Evolutionary conservation across 2,113 vertebrate genomes (phyloP).

Genomic region (Oryzias woworae): DNA sequence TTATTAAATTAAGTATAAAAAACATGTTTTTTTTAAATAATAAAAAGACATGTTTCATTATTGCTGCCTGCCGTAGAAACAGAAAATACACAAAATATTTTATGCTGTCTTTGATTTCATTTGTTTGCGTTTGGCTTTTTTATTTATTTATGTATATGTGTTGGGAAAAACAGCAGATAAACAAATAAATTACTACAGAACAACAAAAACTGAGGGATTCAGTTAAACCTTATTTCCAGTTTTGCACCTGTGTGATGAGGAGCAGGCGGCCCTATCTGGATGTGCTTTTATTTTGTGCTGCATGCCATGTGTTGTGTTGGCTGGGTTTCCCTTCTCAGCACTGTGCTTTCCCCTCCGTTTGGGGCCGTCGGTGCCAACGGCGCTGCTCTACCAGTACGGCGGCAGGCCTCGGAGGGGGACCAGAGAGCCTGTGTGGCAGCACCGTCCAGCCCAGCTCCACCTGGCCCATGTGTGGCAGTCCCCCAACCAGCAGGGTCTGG

Average conservation of each 20-base stretch:
- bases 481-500: slow-evolving; percentile 23
- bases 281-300: slow-evolving; percentile 58
- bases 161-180: slow-evolving; percentile 6
- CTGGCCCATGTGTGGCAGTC: slow-evolving; percentile 9
- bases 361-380: slow-evolving; percentile 15
- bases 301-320: slow-evolving; percentile 48
- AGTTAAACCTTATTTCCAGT: slow-evolving; percentile 14
- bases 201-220: slow-evolving; percentile 25
- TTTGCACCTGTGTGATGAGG: slow-evolving; percentile 21
- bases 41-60: no score
- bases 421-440: slow-evolving; percentile 33
- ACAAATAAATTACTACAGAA: slow-evolving; percentile 38
- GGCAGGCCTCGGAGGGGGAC: slow-evolving; percentile 39
- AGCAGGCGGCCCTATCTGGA: slow-evolving; percentile 46
- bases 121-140: no score
- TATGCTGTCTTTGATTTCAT: no score
- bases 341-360: slow-evolving; percentile 31
- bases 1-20: no score
- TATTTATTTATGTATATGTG: no score
- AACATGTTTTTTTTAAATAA: no score
- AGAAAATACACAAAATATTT: no score
- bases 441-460: slow-evolving; percentile 25
- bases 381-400: slow-evolving; percentile 25
- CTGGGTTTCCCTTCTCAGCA: slow-evolving; percentile 32
- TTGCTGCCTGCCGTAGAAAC: no score